Evolutionary conservation across 1,140 invertebrate genomes (phyloP).

Genomic region (Heliothis subflexa): DNA sequence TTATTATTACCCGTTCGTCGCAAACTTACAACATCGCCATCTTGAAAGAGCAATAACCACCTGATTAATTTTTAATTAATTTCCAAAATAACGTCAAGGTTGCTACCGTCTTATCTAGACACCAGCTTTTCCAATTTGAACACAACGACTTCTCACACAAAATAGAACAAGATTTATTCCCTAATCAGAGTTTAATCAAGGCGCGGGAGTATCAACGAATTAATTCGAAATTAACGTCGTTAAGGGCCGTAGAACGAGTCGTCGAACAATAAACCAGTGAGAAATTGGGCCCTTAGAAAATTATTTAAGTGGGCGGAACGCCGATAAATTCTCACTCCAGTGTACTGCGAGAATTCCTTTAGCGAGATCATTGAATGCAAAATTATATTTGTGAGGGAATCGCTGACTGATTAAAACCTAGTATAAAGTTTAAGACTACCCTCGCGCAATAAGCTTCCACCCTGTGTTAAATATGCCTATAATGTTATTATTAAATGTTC

Average conservation of each 20-base stretch:
- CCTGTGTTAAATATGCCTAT: not conserved
- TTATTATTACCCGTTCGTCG: not conserved
- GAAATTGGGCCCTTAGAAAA: constrained; percentile 61
- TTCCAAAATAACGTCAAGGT: constrained; percentile 24
- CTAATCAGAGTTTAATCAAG: constrained; percentile 78
- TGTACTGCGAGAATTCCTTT: constrained; percentile 43
- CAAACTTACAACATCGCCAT: not conserved
- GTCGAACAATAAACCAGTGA: constrained; percentile 72
- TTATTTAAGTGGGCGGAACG: constrained; percentile 57
- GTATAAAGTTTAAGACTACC: constrained; percentile 1
- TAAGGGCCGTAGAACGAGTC: constrained; percentile 54
- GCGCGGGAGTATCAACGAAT: constrained; percentile 67
- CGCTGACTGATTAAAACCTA: constrained; percentile 25
- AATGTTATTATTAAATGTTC: no score
- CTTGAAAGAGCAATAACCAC: constrained; percentile 11
- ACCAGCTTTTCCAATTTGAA: constrained; percentile 36
- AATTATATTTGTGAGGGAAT: constrained; percentile 45
- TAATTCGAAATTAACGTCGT: constrained; percentile 78
- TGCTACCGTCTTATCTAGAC: constrained; percentile 18
- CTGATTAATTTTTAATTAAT: constrained; percentile 41
- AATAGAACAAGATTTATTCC: constrained; percentile 66
- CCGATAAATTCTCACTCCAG: constrained; percentile 52
- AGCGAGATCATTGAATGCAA: constrained; percentile 41
- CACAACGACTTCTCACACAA: constrained; percentile 49
- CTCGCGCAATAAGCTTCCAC: not conserved